Conservation (phyloP, 2,113 vertebrate genomes). For the Eidolon helvum region DNA sequence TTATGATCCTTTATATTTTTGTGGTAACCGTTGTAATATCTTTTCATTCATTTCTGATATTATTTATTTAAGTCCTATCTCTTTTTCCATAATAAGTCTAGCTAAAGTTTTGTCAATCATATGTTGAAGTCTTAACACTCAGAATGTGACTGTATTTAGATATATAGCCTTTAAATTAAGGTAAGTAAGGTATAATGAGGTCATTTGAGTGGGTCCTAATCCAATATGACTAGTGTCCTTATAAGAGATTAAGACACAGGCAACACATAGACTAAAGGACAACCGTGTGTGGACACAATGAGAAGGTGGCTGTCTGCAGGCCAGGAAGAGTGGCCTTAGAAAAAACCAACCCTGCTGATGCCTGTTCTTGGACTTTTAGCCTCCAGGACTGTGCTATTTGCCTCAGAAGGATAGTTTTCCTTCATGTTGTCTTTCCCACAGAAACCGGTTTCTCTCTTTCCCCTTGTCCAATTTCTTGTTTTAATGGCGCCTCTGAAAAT, state of each 20-base stretch:
- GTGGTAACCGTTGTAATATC: background rate
- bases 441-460: background rate
- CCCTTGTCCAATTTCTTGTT: fast-evolving
- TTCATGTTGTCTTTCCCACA: fast-evolving
- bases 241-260: background rate
- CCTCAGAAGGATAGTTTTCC: fast-evolving
- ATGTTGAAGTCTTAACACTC: background rate
- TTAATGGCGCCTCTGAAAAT: background rate
- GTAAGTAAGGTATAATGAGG: background rate
- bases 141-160: background rate
- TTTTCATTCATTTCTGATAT: background rate
- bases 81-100: background rate
- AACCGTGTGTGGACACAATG: no score
- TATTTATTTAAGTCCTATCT: background rate
- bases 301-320: background rate
- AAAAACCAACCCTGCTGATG: fast-evolving
- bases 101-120: background rate
- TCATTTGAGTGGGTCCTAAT: background rate
- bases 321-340: background rate
- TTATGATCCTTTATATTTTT: background rate
- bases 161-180: background rate
- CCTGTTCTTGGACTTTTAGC: fast-evolving
- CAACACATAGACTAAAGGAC: no score
- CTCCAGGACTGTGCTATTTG: background rate
- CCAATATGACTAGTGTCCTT: background rate